A percentile compares a stretch with the other conserved stretches of the same genome.
Conservation (phyloP, 2,797 vertebrate species). For the Tamandua tetradactyla region DNA sequence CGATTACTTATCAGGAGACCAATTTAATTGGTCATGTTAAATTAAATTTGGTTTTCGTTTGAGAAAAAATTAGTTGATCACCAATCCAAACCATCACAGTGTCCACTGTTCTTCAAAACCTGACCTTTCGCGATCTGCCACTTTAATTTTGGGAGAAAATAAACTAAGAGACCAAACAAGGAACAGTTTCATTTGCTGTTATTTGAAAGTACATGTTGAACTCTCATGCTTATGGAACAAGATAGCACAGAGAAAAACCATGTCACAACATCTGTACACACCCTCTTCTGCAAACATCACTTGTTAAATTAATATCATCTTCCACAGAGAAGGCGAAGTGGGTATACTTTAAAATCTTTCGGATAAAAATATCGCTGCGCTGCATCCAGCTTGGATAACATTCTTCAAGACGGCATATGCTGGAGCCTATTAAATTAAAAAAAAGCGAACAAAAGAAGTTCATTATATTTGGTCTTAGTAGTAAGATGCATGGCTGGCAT, state of each 20-base stretch:
- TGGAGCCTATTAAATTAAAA: conserved; percentile 89
- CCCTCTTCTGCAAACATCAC: not conserved
- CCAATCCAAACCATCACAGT: not conserved
- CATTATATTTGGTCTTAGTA: fast-evolving
- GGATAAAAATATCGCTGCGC: conserved; percentile 93
- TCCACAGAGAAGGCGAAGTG: not conserved
- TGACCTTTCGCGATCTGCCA: not conserved
- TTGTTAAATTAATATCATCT: not conserved
- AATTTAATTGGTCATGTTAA: not conserved
- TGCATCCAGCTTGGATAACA: conserved; percentile 94
- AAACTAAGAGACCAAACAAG: not conserved
- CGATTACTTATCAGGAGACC: not conserved
- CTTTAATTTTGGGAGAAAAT: not conserved
- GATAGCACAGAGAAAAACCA: not conserved
- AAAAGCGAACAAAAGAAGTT: conserved; percentile 4
- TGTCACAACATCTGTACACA: not conserved
- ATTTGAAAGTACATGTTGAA: not conserved
- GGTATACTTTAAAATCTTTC: conserved; percentile 89
- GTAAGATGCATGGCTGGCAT: not conserved
- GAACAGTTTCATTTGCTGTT: not conserved
- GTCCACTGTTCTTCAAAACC: not conserved
- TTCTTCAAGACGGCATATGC: conserved; percentile 93
- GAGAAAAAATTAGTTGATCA: not conserved
- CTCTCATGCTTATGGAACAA: not conserved
- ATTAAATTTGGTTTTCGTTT: not conserved